Conservation (phyloP, 2,113 vertebrate species). For the Plecturocebus donacophilus region DNA sequence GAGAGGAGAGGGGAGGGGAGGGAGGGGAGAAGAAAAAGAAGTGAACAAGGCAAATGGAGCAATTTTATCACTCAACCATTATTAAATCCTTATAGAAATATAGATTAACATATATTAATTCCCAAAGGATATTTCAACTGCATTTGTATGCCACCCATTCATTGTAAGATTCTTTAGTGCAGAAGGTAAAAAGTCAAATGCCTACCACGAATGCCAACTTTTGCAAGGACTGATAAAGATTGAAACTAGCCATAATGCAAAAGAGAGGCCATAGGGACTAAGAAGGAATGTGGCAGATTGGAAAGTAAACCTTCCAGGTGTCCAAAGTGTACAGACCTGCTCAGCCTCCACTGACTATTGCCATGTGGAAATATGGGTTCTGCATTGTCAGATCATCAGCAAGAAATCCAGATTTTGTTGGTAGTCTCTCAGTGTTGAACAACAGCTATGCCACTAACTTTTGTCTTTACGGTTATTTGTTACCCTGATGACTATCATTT, state of each 20-base stretch:
- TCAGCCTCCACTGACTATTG: background rate
- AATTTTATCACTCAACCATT: background rate
- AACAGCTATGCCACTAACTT: background rate
- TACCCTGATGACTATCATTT: background rate
- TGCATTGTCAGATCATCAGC: background rate
- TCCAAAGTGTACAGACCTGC: background rate
- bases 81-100: background rate
- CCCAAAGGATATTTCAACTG: background rate
- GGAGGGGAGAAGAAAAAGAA: too few species aligned
- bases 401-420: background rate
- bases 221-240: background rate
- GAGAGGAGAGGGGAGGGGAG: rapidly evolving
- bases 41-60: background rate
- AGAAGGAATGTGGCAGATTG: background rate
- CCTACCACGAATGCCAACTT: background rate
- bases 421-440: background rate
- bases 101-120: background rate
- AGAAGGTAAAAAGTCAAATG: background rate
- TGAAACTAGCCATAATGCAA: background rate
- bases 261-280: background rate
- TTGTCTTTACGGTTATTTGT: background rate
- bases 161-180: background rate
- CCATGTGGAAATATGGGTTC: background rate
- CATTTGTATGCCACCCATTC: background rate
- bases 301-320: background rate